Base-by-base conservation (phyloP, 2,888 invertebrate species). In the Hoplodrina blanda region DNA sequence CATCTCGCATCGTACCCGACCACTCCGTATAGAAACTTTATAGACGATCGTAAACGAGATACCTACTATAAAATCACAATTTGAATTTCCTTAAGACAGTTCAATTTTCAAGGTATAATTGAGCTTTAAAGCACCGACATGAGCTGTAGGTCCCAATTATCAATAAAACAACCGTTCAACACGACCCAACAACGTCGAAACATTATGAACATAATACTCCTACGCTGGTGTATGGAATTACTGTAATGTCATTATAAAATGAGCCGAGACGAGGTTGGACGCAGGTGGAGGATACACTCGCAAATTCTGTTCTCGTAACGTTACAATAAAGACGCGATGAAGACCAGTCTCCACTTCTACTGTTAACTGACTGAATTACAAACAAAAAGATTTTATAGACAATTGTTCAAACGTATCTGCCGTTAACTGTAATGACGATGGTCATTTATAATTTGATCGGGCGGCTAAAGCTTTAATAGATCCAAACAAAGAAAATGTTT, bases 91-190 rank as follows among this genome's bases (percentile, higher is more conserved):
- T 85, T 84, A 88, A 89, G 88, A 89, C 87, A 89, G 90, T 89
- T 89, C 88, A 90, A 91, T 92, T 92, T 89, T 87, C 89, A 89
- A 90, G 87, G 84, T 91, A 90, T 93, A 91, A 93, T 92, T 91
- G 91, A 90, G 88, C 87, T 88, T 85, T 85, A 87, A 87, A 86
- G 85, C 81, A 85, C 86, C 87, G 86, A 87, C 87, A 78, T 85
- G 87, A 87, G 85, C 84, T 85, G 85, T 86, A 89, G 83, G 84
- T 89, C 87, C 89, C 89, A 88, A 91, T 89, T 87, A 91, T 86
- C 86, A 85, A 88, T 85, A 87, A 88, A 91, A 88, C 86, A 90
- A 88, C 89, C 87, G 87, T 89, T 91, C 81, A 82, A 83, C 77
- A 83, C 76, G 78, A 73, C 81, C 63, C 64, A 62, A 73, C 69